A percentile compares a stretch with the other conserved stretches of the same genome.
Conservation (phyloP, 2,797 vertebrate genomes). For the Tokudaia tokunoshimensis region DNA sequence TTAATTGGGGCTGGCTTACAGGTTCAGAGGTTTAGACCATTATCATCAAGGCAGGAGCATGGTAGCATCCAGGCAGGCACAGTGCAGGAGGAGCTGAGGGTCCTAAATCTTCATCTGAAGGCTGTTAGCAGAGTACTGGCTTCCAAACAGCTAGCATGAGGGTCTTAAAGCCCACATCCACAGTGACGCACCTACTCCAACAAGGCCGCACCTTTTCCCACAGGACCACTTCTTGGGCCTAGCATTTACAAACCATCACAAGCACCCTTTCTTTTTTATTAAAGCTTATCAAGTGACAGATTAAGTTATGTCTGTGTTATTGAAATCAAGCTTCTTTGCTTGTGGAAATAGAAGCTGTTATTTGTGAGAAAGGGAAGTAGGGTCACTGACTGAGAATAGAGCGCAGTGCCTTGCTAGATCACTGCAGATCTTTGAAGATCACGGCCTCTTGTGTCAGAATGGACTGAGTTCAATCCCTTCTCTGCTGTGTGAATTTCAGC, state of each 20-base stretch:
- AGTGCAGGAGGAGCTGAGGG: background rate
- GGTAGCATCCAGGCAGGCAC: background rate
- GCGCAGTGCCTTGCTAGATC: background rate
- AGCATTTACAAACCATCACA: background rate
- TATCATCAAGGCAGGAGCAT: background rate
- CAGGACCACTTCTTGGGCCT: background rate
- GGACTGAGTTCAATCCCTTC: background rate
- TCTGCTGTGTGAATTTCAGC: background rate
- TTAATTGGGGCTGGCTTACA: background rate
- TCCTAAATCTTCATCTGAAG: background rate
- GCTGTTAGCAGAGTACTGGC: background rate
- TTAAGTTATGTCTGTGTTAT: background rate
- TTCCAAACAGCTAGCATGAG: background rate
- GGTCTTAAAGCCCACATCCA: background rate
- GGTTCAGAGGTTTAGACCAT: background rate
- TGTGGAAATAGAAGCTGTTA: background rate
- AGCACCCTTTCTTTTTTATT: background rate
- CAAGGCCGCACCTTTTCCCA: background rate
- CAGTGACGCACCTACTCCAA: background rate
- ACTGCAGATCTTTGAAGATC: background rate
- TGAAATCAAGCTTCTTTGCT: background rate
- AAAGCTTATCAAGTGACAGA: background rate
- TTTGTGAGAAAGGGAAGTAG: background rate
- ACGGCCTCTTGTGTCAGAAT: background rate
- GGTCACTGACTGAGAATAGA: background rate